phyloP scores from a whole-genome alignment of 2,113 vertebrate genomes.

The Clinocottus analis region DNA sequence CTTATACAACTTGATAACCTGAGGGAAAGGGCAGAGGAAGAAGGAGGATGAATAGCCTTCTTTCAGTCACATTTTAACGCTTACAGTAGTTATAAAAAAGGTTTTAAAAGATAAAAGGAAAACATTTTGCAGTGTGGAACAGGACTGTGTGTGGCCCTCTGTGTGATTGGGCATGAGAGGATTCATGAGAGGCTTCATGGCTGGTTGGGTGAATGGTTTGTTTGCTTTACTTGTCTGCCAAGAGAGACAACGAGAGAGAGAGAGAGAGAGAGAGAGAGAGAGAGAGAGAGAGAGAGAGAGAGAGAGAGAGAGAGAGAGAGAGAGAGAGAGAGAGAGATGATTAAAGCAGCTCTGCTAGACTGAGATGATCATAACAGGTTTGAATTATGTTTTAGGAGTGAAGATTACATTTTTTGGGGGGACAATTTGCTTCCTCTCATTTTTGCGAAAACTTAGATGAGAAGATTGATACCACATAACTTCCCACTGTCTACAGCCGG shows the following conservation, averaged over 20 bases:
- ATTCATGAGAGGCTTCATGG: slow-evolving; percentile 34
- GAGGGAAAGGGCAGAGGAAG: slow-evolving; percentile 40
- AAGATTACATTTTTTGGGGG: neutral
- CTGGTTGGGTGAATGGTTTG: slow-evolving; percentile 33
- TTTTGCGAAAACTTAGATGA: neutral
- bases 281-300: neutral
- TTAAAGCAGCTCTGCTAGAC: slow-evolving; percentile 11
- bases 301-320: neutral
- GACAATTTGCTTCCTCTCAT: neutral
- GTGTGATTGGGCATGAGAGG: slow-evolving; percentile 31
- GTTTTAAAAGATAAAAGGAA: slow-evolving; percentile 49
- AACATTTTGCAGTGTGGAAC: slow-evolving; percentile 9
- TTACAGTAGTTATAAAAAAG: slow-evolving; percentile 36
- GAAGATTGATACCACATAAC: neutral
- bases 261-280: neutral
- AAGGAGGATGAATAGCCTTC: slow-evolving; percentile 5
- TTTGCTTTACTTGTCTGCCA: slow-evolving; percentile 6
- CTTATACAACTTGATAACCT: slow-evolving; percentile 65
- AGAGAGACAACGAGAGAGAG: slow-evolving; percentile 5
- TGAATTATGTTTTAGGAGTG: neutral
- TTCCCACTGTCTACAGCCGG: too few relatives aligned
- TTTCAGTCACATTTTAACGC: slow-evolving; percentile 42
- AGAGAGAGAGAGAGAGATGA: slow-evolving; percentile 1
- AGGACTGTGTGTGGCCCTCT: slow-evolving; percentile 22
- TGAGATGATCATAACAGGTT: slow-evolving; percentile 1